A percentile compares a stretch with the other conserved stretches of the same genome.
Evolutionary conservation across 2,113 vertebrate species (phyloP).

Genomic region (Mus musculus): DNA sequence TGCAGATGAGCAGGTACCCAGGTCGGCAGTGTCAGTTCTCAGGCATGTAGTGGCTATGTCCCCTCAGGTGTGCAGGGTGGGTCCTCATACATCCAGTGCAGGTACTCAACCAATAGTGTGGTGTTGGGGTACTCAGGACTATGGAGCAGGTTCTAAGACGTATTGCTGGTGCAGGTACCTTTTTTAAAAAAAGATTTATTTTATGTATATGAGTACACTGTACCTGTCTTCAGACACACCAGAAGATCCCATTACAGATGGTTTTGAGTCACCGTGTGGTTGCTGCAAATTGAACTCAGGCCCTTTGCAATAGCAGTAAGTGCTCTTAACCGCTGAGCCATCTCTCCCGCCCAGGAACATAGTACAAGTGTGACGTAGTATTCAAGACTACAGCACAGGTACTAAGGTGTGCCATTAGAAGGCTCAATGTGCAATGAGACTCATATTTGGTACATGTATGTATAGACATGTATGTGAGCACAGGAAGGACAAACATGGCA

Average conservation of each 20-base stretch:
- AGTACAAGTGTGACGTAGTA: not conserved
- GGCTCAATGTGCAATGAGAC: not conserved
- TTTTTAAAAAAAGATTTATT: too few relatives aligned
- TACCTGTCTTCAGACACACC: too few relatives aligned
- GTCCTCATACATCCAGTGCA: not conserved
- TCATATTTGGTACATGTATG: not conserved
- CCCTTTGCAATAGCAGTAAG: too few relatives aligned
- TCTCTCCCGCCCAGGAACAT: not conserved
- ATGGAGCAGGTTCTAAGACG: not conserved
- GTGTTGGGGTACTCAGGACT: not conserved
- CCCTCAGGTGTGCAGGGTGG: not conserved
- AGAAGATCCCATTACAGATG: too few relatives aligned
- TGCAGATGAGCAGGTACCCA: not conserved
- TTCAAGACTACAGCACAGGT: not conserved
- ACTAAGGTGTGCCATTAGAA: not conserved
- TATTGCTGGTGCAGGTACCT: not conserved
- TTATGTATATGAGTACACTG: too few relatives aligned
- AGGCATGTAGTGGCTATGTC: not conserved
- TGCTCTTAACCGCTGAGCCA: too few relatives aligned
- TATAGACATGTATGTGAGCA: not conserved
- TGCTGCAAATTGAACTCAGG: too few relatives aligned
- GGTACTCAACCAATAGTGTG: not conserved
- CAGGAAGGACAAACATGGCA: not conserved
- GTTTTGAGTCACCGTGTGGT: too few relatives aligned
- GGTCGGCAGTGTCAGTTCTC: not conserved